These are phyloP conservation scores for Peromyscus melanophrys DNA, from an alignment of 2,797 vertebrate genomes.

Conservation along the genomic window DNA sequence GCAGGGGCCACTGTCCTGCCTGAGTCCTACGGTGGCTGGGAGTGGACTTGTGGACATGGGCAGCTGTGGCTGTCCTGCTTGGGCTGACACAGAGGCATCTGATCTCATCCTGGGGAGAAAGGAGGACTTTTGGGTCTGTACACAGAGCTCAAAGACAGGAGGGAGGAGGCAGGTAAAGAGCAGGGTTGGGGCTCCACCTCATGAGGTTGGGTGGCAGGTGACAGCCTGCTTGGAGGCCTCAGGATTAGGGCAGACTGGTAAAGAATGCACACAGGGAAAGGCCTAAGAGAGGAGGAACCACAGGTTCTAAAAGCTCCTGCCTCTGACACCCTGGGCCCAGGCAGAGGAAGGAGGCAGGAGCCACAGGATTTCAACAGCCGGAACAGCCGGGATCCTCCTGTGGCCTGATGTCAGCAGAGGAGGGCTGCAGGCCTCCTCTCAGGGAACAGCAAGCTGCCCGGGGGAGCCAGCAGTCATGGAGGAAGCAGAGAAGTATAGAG, in stretches of 20 bases:
- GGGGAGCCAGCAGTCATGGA: not conserved
- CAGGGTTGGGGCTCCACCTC: not conserved
- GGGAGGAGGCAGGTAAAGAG: not conserved
- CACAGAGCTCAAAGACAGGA: not conserved
- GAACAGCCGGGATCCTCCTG: no score
- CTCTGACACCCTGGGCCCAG: not conserved
- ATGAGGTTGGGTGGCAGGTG: not conserved
- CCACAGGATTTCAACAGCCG: accelerated
- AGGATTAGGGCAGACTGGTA: not conserved
- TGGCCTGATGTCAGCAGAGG: not conserved
- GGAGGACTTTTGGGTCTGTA: not conserved
- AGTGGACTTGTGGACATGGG: not conserved
- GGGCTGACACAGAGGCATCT: not conserved
- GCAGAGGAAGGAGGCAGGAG: not conserved
- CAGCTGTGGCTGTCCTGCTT: not conserved
- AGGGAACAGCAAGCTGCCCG: not conserved
- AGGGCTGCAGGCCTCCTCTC: accelerated
- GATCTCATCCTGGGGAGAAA: not conserved
- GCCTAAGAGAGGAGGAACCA: not conserved
- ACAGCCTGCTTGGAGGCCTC: not conserved
- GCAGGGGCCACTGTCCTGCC: no score
- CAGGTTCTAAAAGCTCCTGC: not conserved
- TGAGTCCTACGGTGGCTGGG: not conserved
- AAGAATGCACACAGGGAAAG: not conserved
- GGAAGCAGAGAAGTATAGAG: not conserved